Evolutionary conservation across 1,140 invertebrate genomes (phyloP), one percentile per base, ranked within the genome.

Genomic region (Leucophenga varia): DNA sequence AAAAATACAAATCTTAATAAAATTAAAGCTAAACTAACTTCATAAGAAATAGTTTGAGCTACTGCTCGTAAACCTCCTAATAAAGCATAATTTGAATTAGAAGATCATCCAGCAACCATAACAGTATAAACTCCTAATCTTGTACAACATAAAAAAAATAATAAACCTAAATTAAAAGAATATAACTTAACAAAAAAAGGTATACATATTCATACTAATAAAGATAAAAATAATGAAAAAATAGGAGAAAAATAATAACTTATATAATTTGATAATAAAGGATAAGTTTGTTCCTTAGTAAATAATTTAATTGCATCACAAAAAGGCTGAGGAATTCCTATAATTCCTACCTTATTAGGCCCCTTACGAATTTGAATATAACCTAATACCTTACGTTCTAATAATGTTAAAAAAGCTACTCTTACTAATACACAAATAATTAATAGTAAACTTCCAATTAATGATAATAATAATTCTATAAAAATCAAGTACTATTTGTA

Each of bases 311-410:
- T 78, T 43, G 79, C 83, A 81, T 86, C 84, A 53, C 74, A 72
- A 80, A 87, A 81, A 72, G 83, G 81, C 60, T 87, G 84, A 55
- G 82, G 68, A 71, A 85, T 55, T 13, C 84, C 84, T 50, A 79
- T 61, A 65, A 81, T 73, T 5, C 81, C 77, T 21, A 84, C 74
- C 64, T 85, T 87, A 81, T 84, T 84, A 52, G 84, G 85, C 1
- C 85, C 84, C 72, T 85, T 84, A 28, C 84, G 84, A 78, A 84
- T 75, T 77, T 87, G 84, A 79, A 83, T 81, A 76, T 82, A 82
- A 22, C 82, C 78, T 75, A 87, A 78, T 61, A 86, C 61, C 63
- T 86, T 85, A 35, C 83, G 84, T 51, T 87, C 84, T 64, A 85
- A 77, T 73, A 86, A 78, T 67, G 82, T 84, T 69, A 84, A 81